A percentile compares a stretch with the other conserved stretches of the same genome.
Conservation (phyloP, 2,797 vertebrate species). For the Cirrhinus mrigala region DNA sequence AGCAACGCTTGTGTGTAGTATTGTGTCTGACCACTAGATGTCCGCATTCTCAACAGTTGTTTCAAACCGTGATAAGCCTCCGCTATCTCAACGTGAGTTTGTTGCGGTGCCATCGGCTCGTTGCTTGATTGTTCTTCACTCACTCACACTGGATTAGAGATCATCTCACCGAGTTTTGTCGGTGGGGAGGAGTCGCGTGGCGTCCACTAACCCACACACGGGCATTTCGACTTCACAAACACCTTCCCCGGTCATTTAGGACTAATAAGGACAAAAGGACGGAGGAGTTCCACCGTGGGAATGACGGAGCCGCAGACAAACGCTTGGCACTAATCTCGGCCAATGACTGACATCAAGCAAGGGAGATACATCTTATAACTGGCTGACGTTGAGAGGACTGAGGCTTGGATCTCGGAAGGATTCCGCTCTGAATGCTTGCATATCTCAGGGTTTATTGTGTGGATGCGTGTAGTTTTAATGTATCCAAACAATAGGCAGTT, state of each 20-base stretch:
- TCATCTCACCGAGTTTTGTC: constrained; percentile 12
- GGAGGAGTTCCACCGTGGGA: constrained; percentile 45
- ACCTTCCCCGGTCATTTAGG: neutral
- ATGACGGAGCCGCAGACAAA: constrained; percentile 33
- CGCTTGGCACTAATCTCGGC: constrained; percentile 62
- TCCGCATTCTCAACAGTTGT: constrained; percentile 4
- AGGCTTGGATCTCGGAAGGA: neutral
- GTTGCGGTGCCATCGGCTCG: constrained; percentile 1
- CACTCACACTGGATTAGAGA: neutral
- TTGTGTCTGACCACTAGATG: constrained; percentile 26
- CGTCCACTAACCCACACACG: constrained; percentile 5
- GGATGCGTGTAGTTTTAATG: neutral
- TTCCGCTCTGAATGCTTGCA: neutral
- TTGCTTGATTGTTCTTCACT: neutral
- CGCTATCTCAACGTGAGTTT: constrained; percentile 1
- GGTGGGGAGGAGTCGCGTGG: constrained; percentile 27
- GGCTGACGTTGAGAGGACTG: neutral
- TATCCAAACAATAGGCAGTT: constrained; percentile 23
- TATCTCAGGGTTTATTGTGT: neutral
- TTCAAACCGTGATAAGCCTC: neutral
- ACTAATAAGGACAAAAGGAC: constrained; percentile 41
- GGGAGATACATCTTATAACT: constrained; percentile 28
- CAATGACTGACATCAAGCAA: constrained; percentile 21
- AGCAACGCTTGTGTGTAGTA: neutral
- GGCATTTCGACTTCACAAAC: neutral